Conservation (phyloP, 2,888 invertebrate genomes). For the Habrosyne pyritoides region DNA sequence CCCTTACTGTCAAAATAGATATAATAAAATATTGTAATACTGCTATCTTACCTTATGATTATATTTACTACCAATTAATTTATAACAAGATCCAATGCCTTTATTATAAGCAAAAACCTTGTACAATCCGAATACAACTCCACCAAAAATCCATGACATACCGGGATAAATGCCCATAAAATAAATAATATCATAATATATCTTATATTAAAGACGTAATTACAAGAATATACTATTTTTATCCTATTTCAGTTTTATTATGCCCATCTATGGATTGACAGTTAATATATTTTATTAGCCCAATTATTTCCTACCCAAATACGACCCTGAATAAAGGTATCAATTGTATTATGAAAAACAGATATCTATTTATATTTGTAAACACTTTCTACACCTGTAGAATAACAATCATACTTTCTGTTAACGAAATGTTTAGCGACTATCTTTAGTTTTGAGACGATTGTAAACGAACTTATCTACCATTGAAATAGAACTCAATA, state of each 20-base stretch:
- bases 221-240: background rate
- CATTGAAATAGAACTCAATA: background rate
- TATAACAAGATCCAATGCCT: no score
- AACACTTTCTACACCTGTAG: background rate
- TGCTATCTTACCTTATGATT: no score
- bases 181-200: no score
- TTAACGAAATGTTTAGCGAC: background rate
- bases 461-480: background rate
- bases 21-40: no score
- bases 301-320: background rate
- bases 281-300: background rate
- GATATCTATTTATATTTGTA: background rate
- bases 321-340: background rate
- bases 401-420: background rate
- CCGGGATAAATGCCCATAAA: no score
- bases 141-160: no score
- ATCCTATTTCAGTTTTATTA: no score
- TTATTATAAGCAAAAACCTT: no score
- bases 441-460: background rate
- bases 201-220: background rate
- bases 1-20: no score
- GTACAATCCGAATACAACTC: no score
- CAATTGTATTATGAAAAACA: background rate
- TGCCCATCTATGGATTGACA: no score
- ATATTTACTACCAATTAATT: no score